These are phyloP conservation scores for Muricea muricata DNA, from an alignment of 92 coral and sea anemone species.

Conservation along the genomic window DNA sequence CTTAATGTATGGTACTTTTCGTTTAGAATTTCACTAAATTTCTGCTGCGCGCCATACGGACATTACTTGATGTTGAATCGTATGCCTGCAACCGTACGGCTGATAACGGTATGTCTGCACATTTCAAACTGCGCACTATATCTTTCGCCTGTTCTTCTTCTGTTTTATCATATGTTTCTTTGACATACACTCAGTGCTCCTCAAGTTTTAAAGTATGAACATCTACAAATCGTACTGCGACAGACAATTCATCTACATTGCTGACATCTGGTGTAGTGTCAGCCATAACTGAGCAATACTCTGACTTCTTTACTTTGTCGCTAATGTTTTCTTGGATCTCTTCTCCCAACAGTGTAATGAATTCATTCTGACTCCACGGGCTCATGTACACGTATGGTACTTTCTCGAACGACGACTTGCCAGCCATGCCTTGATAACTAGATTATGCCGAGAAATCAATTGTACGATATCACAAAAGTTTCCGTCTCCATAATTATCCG, in stretches of 20 bases:
- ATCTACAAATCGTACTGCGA: conserved; percentile 24
- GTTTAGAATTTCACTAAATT: background rate
- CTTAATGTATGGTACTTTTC: background rate
- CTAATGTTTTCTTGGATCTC: background rate
- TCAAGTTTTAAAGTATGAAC: background rate
- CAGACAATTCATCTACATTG: conserved; percentile 29
- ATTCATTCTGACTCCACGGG: conserved; percentile 32
- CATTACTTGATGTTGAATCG: too few species aligned
- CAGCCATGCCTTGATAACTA: background rate
- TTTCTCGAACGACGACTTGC: background rate
- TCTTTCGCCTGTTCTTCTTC: conserved; percentile 16
- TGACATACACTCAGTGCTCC: conserved; percentile 10
- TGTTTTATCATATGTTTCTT: conserved; percentile 6
- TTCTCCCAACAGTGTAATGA: conserved; percentile 6
- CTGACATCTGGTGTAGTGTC: conserved; percentile 26
- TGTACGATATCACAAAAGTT: conserved; percentile 27
- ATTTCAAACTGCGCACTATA: conserved; percentile 18
- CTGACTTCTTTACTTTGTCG: conserved; percentile 8
- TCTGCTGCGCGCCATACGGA: too few species aligned
- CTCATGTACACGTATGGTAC: background rate
- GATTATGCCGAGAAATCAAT: conserved; percentile 30
- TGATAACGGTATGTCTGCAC: too few species aligned
- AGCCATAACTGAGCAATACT: conserved; percentile 31
- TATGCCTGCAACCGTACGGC: too few species aligned
- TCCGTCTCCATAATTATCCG: too few species aligned